Base-by-base conservation (phyloP, 64 coral and sea anemone genomes). In the Orbicella faveolata region DNA sequence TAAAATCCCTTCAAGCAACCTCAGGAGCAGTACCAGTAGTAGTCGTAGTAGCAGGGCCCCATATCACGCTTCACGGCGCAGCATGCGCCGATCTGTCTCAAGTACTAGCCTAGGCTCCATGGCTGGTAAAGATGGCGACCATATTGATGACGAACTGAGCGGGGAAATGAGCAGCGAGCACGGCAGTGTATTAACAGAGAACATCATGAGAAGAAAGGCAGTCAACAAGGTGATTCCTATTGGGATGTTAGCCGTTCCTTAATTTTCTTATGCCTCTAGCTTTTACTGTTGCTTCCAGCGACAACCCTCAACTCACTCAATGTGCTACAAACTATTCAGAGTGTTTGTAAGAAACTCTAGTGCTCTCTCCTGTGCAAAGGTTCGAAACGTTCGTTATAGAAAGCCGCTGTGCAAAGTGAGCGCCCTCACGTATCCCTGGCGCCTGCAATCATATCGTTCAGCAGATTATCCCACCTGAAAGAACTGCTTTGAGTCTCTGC, bases 31-130 rank as follows among this genome's bases (percentile, higher is more conserved):
- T 25, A 64, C 68, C 52, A 95, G 79, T 72, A 79, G 35, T 70
- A 96, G 81, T 61, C 94, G 94, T 44, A 93, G 62, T 33, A 87
- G 87, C 48, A 81, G 65, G 84, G 87, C 87, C 7, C 94, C 94
- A 48, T 96, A 96, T 88, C 80, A 89, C 13, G 39, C 94, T 63
- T 93, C 81, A 91, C 69, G 81, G 70, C 77, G 83, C 30, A 81
- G 81, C 75, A 76, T 96, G 18, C 77, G 66, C 26, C 89, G 91
- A 61, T 96, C 90, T 3, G 87, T 63, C 6, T 96, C 94, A 6
- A 96, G 94, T 78, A 93, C 75, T 57, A 93, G 81, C 44, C 82
- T 96, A 6, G 92, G 75, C 18, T 74, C 91, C 19, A 75, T 87
- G 75, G 63, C 87, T 35, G 84, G 77, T 57, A 96, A 87, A 80